Percentiles rank a stretch among this genome's conserved stretches.
Evolutionary conservation across 1,140 invertebrate species (phyloP).

Genomic region (Coenobita brevimanus): DNA sequence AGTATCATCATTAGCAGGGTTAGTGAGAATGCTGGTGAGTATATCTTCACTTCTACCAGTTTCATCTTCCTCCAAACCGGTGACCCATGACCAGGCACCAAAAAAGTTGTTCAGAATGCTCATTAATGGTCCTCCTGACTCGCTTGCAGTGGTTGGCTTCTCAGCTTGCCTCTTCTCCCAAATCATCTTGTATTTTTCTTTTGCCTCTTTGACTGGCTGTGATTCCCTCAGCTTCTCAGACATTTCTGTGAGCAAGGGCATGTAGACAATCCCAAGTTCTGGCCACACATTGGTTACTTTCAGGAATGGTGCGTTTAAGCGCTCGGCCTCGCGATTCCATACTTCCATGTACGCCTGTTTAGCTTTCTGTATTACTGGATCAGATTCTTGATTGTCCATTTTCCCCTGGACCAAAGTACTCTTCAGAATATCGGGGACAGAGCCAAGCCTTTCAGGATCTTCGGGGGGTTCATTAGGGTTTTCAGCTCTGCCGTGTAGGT

Average conservation of each 20-base stretch:
- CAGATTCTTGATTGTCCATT: background rate
- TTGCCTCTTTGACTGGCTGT: conserved; percentile 27
- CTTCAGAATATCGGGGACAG: background rate
- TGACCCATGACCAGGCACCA: conserved; percentile 23
- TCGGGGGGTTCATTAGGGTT: too few relatives aligned
- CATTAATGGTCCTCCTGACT: background rate
- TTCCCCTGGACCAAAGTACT: background rate
- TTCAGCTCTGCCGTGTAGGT: too few relatives aligned
- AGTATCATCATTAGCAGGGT: too few relatives aligned
- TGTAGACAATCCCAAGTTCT: conserved; percentile 52
- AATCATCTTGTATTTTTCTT: conserved; percentile 5
- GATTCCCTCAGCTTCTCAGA: conserved; percentile 33
- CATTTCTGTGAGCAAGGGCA: conserved; percentile 37
- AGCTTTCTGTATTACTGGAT: conserved; percentile 29
- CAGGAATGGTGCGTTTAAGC: conserved; percentile 33
- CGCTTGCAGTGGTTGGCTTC: background rate
- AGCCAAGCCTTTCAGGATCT: background rate
- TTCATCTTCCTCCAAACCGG: background rate
- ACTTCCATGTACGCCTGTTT: conserved; percentile 25
- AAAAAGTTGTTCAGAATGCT: conserved; percentile 24
- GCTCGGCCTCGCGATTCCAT: conserved; percentile 44
- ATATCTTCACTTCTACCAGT: background rate
- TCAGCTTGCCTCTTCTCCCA: background rate
- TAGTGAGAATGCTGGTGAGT: too few relatives aligned
- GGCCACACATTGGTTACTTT: conserved; percentile 39